These are phyloP conservation scores for Cyrtorhinus lividipennis DNA, from an alignment of 1,140 invertebrate genomes.

Conservation along the genomic window DNA sequence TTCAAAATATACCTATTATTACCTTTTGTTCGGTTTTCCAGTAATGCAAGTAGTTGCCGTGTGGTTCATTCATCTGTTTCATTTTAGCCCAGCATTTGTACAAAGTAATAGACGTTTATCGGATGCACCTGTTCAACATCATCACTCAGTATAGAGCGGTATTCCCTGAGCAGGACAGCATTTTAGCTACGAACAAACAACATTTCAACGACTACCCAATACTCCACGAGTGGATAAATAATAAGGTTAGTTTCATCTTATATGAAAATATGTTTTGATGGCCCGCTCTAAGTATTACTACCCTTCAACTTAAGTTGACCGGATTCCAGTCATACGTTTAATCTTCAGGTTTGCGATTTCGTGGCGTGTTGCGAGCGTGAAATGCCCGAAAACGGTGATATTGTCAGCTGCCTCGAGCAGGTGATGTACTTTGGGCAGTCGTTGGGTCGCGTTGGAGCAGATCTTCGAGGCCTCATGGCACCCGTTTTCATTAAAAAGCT, in stretches of 20 bases:
- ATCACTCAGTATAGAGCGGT: constrained; percentile 89
- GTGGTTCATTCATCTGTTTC: too few relatives aligned
- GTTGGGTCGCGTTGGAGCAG: constrained; percentile 81
- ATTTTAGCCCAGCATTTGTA: constrained; percentile 62
- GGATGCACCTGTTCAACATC: constrained; percentile 88
- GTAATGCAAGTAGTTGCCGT: neutral
- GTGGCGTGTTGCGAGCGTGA: constrained; percentile 57
- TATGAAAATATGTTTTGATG: too few relatives aligned
- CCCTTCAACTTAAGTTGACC: too few relatives aligned
- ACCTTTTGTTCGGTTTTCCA: too few relatives aligned
- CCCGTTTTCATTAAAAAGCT: constrained; percentile 68
- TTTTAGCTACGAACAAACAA: constrained; percentile 32
- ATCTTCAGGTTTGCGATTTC: constrained; percentile 65
- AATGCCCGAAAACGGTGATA: constrained; percentile 36
- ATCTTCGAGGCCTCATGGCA: constrained; percentile 70
- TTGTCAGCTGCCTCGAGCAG: constrained; percentile 29
- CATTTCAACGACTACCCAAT: constrained; percentile 54
- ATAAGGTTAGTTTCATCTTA: constrained; percentile 57
- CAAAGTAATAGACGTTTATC: constrained; percentile 78
- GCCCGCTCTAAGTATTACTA: too few relatives aligned
- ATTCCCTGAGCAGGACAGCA: constrained; percentile 58
- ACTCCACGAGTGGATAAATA: constrained; percentile 61
- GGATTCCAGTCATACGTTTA: too few relatives aligned
- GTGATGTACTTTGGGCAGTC: constrained; percentile 89
- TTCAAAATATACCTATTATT: too few relatives aligned